Conservation (phyloP, 2,888 invertebrate genomes). For the Coronaproctus castanopsis region DNA sequence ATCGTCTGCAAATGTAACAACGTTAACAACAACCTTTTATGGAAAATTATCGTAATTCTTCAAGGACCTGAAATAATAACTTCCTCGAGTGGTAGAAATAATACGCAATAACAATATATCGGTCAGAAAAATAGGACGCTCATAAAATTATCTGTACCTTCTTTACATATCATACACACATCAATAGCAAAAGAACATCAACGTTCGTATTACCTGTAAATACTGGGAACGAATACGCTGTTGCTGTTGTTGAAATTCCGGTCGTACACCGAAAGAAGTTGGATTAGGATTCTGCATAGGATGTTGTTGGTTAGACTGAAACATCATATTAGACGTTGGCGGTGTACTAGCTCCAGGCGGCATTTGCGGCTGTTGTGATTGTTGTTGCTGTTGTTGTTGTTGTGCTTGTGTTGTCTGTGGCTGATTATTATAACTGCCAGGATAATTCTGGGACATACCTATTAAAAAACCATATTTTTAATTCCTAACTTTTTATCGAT, state of each 20-base stretch:
- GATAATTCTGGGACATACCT: constrained; percentile 13
- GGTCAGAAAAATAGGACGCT: no score
- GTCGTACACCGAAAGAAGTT: constrained; percentile 15
- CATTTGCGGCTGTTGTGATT: constrained; percentile 20
- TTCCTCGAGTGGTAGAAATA: no score
- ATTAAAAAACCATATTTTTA: constrained; percentile 42
- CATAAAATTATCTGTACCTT: no score
- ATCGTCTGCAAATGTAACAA: no score
- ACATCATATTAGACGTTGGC: neutral
- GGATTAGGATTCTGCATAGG: constrained; percentile 4
- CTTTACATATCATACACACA: no score
- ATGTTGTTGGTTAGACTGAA: constrained; percentile 6
- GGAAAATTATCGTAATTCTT: no score
- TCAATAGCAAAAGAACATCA: no score
- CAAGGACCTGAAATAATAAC: no score
- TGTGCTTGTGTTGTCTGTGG: constrained; percentile 17
- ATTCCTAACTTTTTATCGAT: constrained; percentile 35
- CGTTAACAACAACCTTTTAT: no score
- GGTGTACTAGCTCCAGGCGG: constrained; percentile 1
- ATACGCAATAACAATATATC: no score
- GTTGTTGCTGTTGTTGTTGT: constrained; percentile 16
- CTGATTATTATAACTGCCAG: constrained; percentile 14
- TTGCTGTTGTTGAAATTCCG: constrained; percentile 17
- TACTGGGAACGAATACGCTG: constrained; percentile 21
- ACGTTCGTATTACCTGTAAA: constrained; percentile 22